Evolutionary conservation across 2,888 invertebrate genomes (phyloP), one percentile per base, ranked within the genome.

Genomic region (Plebejus anna): DNA sequence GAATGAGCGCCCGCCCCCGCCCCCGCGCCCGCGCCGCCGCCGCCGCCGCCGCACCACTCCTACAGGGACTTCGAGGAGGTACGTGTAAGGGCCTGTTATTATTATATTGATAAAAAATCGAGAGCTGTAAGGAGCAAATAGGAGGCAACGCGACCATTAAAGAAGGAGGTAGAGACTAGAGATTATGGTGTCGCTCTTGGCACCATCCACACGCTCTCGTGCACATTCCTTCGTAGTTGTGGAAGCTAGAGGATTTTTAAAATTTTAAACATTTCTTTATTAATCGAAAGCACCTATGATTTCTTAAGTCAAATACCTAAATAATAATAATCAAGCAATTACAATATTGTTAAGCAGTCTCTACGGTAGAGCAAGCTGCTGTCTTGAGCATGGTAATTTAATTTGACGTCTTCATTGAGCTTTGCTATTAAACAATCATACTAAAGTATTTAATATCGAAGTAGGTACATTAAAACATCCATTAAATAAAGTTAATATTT

Each of bases 51-150:
- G 83, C 88, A 84, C 73, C 90, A 89, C 89, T 90, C 92, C 79
- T 86, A 92, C 80, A 86, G 89, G 84, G 92, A 93, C 86, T 94
- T 88, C 83, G 93, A 94, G 86, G 90, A 92, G 92, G 93, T 93
- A 81, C 36, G 87, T 81, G 66, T 16, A 66, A 51, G 22, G 47
- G 47, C 47, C 47, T 11, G 55, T 36, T 16, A 61, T 9, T 61
- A 28, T 66, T 11, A 55, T 11, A 47, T 47, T 7, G 42, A 42
- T 42, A 42, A 42, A 42, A 42, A 7, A 42, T 0, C 42, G 42
- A 42, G 38, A 38, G 38, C 42, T 42, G 42, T 6, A 6, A 38
- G 6, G 6, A 38, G 38, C 6, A 42, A 42, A 42, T 9, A 9
- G 42, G 42, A 42, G 42, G 42, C 9, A 42, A 42, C 7, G 42